Conservation (phyloP, 2,113 vertebrate genomes). For the Apteryx mantelli region DNA sequence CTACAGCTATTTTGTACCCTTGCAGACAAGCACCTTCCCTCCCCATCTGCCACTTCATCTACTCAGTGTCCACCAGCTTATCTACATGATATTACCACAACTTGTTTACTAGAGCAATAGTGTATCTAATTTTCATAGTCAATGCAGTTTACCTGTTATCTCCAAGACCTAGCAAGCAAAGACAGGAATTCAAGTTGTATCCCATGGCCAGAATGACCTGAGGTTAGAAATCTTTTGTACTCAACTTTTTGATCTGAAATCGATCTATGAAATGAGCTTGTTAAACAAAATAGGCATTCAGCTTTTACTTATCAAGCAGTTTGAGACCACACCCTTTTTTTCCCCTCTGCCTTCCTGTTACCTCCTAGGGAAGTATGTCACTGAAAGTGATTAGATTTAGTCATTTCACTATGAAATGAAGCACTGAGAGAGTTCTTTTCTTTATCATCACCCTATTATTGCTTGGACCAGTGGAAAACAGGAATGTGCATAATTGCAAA, state of each 20-base stretch:
- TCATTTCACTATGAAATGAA: neutral
- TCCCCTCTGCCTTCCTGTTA: neutral
- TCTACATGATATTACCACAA: neutral
- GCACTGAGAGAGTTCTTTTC: neutral
- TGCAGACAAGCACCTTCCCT: neutral
- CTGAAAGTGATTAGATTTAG: neutral
- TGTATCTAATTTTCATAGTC: neutral
- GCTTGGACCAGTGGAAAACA: neutral
- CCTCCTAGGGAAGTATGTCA: neutral
- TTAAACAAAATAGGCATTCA: neutral
- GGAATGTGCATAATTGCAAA: neutral
- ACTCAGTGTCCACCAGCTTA: neutral
- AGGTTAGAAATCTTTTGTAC: neutral
- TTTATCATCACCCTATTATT: neutral
- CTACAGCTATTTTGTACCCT: neutral
- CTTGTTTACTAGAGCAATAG: neutral
- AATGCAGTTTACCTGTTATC: neutral
- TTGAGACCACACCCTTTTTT: neutral
- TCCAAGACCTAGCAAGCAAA: neutral
- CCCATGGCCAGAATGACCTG: neutral
- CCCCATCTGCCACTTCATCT: neutral
- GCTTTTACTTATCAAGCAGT: neutral
- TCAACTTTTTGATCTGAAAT: neutral
- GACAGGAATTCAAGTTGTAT: neutral
- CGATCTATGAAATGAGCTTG: neutral